Conservation (phyloP, 2,888 invertebrate species). For the Netelia melanura region DNA sequence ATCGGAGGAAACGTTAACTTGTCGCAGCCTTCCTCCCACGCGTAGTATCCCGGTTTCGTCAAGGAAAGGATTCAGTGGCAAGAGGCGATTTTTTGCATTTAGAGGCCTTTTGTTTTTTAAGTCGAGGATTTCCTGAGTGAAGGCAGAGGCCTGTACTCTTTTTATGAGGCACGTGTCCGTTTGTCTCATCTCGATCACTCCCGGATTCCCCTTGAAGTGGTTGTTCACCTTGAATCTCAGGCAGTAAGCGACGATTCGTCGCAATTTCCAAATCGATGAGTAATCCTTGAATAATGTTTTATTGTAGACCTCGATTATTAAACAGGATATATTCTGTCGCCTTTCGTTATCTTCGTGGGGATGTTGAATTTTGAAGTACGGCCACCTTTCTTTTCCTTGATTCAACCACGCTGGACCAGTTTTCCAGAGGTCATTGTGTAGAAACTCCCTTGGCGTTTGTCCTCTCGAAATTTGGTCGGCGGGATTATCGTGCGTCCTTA, state of each 20-base stretch:
- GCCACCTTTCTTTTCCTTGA: constrained; percentile 22
- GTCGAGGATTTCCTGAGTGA: constrained; percentile 19
- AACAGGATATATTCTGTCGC: constrained; percentile 5
- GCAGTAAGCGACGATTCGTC: constrained; percentile 53
- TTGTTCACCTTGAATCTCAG: constrained; percentile 47
- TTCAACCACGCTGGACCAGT: constrained; percentile 23
- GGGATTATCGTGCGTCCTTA: constrained; percentile 65
- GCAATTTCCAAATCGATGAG: constrained; percentile 55
- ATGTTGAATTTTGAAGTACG: constrained; percentile 21
- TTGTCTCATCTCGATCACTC: neutral
- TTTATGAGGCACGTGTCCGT: neutral
- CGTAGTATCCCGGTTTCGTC: constrained; percentile 69
- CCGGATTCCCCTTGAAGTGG: constrained; percentile 5
- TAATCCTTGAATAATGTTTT: constrained; percentile 19
- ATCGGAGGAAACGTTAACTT: constrained; percentile 64
- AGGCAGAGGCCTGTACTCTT: constrained; percentile 6
- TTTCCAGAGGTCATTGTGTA: constrained; percentile 29
- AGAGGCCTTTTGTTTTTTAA: constrained; percentile 3
- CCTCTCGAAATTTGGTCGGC: constrained; percentile 71
- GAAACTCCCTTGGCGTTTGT: constrained; percentile 52
- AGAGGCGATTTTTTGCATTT: neutral
- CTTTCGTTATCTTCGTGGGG: constrained; percentile 8
- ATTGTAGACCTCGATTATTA: neutral
- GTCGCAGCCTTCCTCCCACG: constrained; percentile 74
- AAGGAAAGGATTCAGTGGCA: constrained; percentile 66